Percentiles rank a stretch among this genome's conserved stretches.
Conservation (phyloP, 1,140 invertebrate genomes). For the Bursaphelenchus mucronatus region DNA sequence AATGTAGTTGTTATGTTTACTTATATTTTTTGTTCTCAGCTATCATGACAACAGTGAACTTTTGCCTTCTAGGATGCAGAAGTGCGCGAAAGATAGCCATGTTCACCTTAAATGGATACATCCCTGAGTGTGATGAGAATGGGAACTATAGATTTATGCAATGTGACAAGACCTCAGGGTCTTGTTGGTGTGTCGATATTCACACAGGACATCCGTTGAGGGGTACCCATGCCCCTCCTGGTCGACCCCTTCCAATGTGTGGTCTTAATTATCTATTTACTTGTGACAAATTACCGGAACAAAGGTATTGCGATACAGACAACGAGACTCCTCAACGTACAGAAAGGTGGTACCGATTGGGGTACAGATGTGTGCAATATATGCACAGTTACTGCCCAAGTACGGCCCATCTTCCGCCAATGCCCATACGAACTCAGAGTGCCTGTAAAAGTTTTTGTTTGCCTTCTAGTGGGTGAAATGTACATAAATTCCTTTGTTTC, state of each 20-base stretch:
- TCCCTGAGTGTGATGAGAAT: conserved; percentile 4
- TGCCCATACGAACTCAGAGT: conserved; percentile 6
- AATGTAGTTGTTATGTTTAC: too few relatives aligned
- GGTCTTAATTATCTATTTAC: conserved; percentile 9
- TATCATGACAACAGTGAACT: background rate
- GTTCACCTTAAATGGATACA: background rate
- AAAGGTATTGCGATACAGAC: conserved; percentile 4
- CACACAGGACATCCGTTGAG: conserved; percentile 1
- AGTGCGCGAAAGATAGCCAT: conserved; percentile 10
- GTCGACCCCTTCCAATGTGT: conserved; percentile 15
- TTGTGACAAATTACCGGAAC: conserved; percentile 14
- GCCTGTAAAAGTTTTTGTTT: conserved; percentile 17
- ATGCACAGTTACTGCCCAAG: background rate
- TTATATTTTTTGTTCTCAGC: background rate
- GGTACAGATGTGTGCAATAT: conserved; percentile 6
- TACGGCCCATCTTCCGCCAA: conserved; percentile 13
- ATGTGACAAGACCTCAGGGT: conserved; percentile 3
- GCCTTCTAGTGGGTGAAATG: conserved; percentile 6
- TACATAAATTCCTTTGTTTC: too few relatives aligned
- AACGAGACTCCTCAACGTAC: background rate
- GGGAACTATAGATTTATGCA: conserved; percentile 12
- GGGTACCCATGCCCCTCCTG: background rate
- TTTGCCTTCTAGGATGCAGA: conserved; percentile 5
- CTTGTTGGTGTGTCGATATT: conserved; percentile 18
- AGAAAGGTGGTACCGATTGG: conserved; percentile 12